A percentile compares a stretch with the other conserved stretches of the same genome.
Conservation (phyloP, 2,113 vertebrate genomes). For the Pseudopipra pipra region DNA sequence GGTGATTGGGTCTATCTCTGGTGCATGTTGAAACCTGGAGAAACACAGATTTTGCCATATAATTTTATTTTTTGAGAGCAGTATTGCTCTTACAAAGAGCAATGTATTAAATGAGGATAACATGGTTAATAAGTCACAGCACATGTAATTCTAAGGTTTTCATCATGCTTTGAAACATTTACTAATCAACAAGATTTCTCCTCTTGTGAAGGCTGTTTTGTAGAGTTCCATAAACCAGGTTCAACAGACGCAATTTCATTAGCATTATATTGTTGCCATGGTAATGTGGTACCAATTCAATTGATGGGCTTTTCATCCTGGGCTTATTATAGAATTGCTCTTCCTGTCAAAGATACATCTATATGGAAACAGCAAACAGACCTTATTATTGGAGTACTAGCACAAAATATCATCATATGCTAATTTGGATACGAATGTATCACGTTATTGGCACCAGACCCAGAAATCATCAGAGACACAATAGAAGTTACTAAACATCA, state of each 20-base stretch:
- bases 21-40: neutral
- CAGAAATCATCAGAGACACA: neutral
- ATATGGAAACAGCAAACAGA: constrained; percentile 40
- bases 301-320: constrained; percentile 63
- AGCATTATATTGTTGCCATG: constrained; percentile 68
- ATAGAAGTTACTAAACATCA: constrained; percentile 7
- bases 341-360: constrained; percentile 57
- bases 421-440: neutral
- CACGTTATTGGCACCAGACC: neutral
- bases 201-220: constrained; percentile 35
- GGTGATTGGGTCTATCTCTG: neutral
- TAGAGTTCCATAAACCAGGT: constrained; percentile 57
- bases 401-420: neutral
- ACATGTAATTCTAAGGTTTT: neutral
- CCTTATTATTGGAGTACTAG: neutral
- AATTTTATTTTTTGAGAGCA: neutral
- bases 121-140: neutral
- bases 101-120: neutral
- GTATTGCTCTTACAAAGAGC: neutral
- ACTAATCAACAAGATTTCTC: constrained; percentile 15
- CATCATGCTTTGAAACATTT: constrained; percentile 7
- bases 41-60: neutral
- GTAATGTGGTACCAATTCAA: constrained; percentile 56
- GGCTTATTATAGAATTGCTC: constrained; percentile 57
- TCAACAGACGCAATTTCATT: constrained; percentile 68